A percentile compares a stretch with the other conserved stretches of the same genome.
Evolutionary conservation across 1,140 invertebrate genomes (phyloP).

Genomic region (Bombus soroeensis): DNA sequence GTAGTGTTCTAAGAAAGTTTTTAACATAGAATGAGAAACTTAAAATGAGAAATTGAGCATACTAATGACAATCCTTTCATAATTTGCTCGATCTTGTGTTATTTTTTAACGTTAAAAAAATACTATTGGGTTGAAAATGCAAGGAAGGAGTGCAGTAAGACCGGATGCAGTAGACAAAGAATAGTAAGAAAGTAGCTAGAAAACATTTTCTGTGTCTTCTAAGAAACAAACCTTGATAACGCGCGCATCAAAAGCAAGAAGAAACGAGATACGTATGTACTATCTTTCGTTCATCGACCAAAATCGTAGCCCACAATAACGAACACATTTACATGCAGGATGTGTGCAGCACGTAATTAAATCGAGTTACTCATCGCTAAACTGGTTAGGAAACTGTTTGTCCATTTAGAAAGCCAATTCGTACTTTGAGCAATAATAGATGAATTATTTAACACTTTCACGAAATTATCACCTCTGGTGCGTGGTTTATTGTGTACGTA

Average conservation of each 20-base stretch:
- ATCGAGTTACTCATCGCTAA: background rate
- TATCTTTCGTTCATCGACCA: background rate
- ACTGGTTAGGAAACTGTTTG: conserved; percentile 11
- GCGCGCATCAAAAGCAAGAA: background rate
- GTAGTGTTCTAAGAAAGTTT: no score
- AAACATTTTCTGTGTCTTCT: background rate
- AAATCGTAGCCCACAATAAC: background rate
- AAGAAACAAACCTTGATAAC: fast-evolving
- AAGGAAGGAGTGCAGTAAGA: no score
- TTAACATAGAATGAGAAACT: no score
- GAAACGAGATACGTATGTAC: background rate
- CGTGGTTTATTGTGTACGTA: background rate
- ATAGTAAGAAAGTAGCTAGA: background rate
- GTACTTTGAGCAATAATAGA: background rate
- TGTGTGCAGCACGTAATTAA: background rate
- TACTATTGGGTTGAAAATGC: no score
- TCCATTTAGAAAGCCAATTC: conserved; percentile 20
- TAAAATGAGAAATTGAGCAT: no score
- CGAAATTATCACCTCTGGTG: background rate
- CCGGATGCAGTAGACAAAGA: no score
- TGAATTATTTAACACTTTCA: conserved; percentile 38
- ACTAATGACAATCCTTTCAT: no score
- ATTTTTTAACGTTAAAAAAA: no score
- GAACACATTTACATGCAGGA: background rate
- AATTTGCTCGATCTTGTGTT: no score